Evolutionary conservation across 2,797 vertebrate genomes (phyloP).

Genomic region (Hapalemur alaotrensis): DNA sequence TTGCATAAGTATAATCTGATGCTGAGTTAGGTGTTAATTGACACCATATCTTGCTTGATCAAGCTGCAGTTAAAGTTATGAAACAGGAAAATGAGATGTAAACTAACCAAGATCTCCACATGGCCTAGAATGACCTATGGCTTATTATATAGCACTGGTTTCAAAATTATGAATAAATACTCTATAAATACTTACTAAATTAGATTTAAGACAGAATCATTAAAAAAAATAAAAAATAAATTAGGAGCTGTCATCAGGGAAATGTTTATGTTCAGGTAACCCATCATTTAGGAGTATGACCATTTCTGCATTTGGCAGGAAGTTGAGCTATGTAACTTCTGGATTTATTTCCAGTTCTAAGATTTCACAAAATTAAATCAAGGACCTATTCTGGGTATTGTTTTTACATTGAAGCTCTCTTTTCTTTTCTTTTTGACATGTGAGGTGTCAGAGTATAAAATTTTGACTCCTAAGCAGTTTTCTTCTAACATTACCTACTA

Average conservation of each 20-base stretch:
- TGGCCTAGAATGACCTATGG: neutral
- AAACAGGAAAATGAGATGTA: conserved; percentile 43
- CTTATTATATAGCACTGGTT: neutral
- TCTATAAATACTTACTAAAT: neutral
- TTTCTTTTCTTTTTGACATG: neutral
- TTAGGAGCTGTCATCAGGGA: neutral
- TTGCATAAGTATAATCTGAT: conserved; percentile 37
- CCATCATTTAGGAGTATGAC: neutral
- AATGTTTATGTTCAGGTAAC: neutral
- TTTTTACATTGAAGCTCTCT: neutral
- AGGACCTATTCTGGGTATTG: neutral
- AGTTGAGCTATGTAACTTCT: neutral
- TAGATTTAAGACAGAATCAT: conserved; percentile 37
- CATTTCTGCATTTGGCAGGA: neutral
- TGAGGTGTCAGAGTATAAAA: neutral
- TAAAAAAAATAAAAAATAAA: neutral
- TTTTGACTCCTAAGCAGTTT: conserved; percentile 3
- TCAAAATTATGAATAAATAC: conserved; percentile 33
- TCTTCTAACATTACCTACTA: neutral
- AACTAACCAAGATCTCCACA: neutral
- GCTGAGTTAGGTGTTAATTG: conserved; percentile 44
- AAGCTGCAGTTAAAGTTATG: conserved; percentile 16
- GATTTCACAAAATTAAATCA: conserved; percentile 25
- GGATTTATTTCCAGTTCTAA: neutral
- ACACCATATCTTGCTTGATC: conserved; percentile 21